A percentile compares a stretch with the other conserved stretches of the same genome.
phyloP scores from a whole-genome alignment of 1,140 invertebrate genomes.

The Patella vulgata region DNA sequence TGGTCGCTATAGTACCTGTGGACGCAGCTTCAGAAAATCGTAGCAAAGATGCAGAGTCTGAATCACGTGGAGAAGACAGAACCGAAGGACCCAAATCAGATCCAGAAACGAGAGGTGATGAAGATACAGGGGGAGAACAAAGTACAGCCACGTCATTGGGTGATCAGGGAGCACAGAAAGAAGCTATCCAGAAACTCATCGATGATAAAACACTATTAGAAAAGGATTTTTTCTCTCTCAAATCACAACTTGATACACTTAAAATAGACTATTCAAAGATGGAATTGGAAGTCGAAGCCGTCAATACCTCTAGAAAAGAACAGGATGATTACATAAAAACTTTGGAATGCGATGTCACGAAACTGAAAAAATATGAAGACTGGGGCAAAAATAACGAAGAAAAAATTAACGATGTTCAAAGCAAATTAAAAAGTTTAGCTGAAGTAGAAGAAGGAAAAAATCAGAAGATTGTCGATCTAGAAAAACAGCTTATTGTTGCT shows the following conservation, averaged over 20 bases:
- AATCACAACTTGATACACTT: neutral
- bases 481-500: constrained; percentile 18
- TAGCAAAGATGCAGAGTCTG: neutral
- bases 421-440: constrained; percentile 14
- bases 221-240: constrained; percentile 8
- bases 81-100: neutral
- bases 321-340: constrained; percentile 14
- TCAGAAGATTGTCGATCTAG: constrained; percentile 13
- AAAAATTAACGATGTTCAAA: constrained; percentile 24
- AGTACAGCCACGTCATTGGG: neutral
- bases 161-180: constrained; percentile 15
- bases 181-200: constrained; percentile 9
- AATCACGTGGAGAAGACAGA: constrained; percentile 9
- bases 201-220: constrained; percentile 17
- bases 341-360: constrained; percentile 9
- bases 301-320: constrained; percentile 4
- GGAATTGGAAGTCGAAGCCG: constrained; percentile 3
- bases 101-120: neutral
- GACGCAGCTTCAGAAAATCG: neutral
- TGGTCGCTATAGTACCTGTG: neutral
- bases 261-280: constrained; percentile 2
- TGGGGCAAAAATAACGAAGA: constrained; percentile 12
- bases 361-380: constrained; percentile 10
- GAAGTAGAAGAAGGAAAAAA: constrained; percentile 23
- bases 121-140: neutral